A percentile compares a stretch with the other conserved stretches of the same genome.
Evolutionary conservation across 2,888 invertebrate species (phyloP).

Genomic region (Heliconius charithonia): DNA sequence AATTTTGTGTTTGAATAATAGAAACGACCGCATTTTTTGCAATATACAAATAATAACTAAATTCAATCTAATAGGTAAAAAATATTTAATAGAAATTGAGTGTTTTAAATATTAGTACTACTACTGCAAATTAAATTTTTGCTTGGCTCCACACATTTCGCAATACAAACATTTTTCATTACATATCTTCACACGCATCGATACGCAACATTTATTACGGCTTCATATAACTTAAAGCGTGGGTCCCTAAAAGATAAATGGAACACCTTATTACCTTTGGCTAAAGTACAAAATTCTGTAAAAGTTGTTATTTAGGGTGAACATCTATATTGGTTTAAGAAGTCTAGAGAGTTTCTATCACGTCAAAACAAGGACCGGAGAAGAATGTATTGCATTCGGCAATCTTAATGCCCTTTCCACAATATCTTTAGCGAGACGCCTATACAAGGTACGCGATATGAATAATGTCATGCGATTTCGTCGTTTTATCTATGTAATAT

Average conservation of each 20-base stretch:
- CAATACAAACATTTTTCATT: slow-evolving; percentile 76
- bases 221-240: slow-evolving; percentile 35
- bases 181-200: slow-evolving; percentile 83
- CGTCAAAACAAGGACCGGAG: slow-evolving; percentile 81
- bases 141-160: slow-evolving; percentile 48
- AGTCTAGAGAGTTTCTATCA: slow-evolving; percentile 77
- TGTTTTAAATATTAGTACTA: background rate
- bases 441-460: slow-evolving; percentile 66
- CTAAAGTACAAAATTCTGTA: slow-evolving; percentile 49
- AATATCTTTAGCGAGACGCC: slow-evolving; percentile 81
- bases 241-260: background rate
- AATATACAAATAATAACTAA: too few relatives aligned
- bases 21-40: too few relatives aligned
- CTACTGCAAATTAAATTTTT: slow-evolving; percentile 25
- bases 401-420: slow-evolving; percentile 83
- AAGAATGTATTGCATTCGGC: slow-evolving; percentile 81
- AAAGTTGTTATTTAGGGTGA: slow-evolving; percentile 30
- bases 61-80: too few relatives aligned
- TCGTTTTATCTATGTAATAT: slow-evolving; percentile 76
- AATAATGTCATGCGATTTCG: slow-evolving; percentile 81
- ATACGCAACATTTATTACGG: slow-evolving; percentile 82
- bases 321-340: slow-evolving; percentile 59
- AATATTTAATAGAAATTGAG: background rate
- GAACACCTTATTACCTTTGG: slow-evolving; percentile 32
- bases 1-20: too few relatives aligned